Percentiles rank a stretch among this genome's conserved stretches.
phyloP scores from a whole-genome alignment of 2,888 invertebrate species.

The Habrosyne pyritoides region DNA sequence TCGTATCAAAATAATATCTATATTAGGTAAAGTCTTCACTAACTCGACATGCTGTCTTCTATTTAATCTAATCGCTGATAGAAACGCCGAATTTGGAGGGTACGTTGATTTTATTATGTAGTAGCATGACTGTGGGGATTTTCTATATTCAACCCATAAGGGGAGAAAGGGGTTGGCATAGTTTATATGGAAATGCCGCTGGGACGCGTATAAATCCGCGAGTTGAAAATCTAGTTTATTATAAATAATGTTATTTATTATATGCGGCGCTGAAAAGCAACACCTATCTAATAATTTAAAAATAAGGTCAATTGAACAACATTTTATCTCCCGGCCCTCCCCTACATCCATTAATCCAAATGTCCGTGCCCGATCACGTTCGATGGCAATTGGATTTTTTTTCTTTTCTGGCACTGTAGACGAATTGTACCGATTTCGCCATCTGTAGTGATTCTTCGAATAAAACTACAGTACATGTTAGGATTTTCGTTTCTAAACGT shows the following conservation, averaged over 20 bases:
- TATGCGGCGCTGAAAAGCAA: slow-evolving; percentile 11
- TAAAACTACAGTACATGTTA: not conserved
- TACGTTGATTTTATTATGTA: too few relatives aligned
- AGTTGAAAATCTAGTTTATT: too few relatives aligned
- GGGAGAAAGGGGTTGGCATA: too few relatives aligned
- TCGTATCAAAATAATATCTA: too few relatives aligned
- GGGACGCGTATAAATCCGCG: too few relatives aligned
- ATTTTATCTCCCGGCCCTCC: slow-evolving; percentile 34
- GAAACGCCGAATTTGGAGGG: too few relatives aligned
- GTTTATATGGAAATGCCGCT: too few relatives aligned
- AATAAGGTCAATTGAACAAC: slow-evolving; percentile 37
- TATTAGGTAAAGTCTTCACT: too few relatives aligned
- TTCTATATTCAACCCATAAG: too few relatives aligned
- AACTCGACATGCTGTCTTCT: too few relatives aligned
- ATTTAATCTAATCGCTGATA: too few relatives aligned
- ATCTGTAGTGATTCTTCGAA: not conserved
- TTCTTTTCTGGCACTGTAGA: slow-evolving; percentile 23
- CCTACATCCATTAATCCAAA: slow-evolving; percentile 48
- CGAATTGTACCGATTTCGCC: not conserved
- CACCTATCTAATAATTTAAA: slow-evolving; percentile 20
- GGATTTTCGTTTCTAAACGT: not conserved
- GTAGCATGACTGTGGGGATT: too few relatives aligned
- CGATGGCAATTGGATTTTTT: slow-evolving; percentile 41
- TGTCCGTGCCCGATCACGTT: slow-evolving; percentile 44
- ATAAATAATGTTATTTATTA: not conserved